These are phyloP conservation scores for Lypha dubia DNA, from an alignment of 2,888 invertebrate genomes.

Conservation along the genomic window DNA sequence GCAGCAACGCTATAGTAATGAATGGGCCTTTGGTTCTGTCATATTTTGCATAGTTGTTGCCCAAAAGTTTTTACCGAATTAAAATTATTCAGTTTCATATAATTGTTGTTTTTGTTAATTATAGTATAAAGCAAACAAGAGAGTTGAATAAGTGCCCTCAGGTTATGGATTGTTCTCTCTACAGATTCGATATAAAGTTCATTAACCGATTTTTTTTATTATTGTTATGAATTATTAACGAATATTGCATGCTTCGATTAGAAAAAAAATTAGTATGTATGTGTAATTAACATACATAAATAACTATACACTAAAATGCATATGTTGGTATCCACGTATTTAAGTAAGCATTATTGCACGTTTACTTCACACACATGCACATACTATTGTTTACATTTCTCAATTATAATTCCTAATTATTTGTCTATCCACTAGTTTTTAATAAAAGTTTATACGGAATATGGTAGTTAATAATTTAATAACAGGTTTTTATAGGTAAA, in stretches of 20 bases:
- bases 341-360: no score
- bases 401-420: not conserved
- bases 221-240: not conserved
- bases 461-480: no score
- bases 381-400: not conserved
- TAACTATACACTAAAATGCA: not conserved
- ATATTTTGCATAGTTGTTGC: slow-evolving; percentile 42
- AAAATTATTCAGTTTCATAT: not conserved
- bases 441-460: not conserved
- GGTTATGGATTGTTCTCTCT: slow-evolving; percentile 33
- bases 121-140: not conserved
- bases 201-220: slow-evolving; percentile 46
- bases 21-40: slow-evolving; percentile 22
- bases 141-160: slow-evolving; percentile 3
- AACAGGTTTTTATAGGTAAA: not conserved
- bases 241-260: not conserved
- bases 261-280: no score
- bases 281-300: no score
- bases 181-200: slow-evolving; percentile 34
- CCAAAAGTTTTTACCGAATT: not conserved
- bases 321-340: not conserved
- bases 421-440: not conserved
- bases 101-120: not conserved
- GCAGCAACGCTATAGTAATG: not conserved
- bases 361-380: not conserved